Conservation (phyloP, 2,113 vertebrate species). For the Elephantulus edwardii region DNA sequence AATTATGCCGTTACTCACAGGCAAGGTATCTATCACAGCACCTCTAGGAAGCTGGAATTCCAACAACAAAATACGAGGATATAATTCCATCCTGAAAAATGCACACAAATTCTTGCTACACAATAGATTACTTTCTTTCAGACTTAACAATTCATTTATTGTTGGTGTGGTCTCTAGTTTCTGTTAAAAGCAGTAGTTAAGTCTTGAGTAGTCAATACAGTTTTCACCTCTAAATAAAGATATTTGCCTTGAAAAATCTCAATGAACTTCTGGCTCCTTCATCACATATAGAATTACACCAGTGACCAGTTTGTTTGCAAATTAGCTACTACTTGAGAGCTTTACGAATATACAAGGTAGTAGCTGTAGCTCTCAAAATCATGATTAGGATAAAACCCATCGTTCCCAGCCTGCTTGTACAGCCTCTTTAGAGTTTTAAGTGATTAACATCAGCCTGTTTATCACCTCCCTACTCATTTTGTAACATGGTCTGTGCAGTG, state of each 20-base stretch:
- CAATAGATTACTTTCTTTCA: neutral
- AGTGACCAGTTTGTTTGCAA: neutral
- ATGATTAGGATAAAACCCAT: neutral
- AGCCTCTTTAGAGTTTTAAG: neutral
- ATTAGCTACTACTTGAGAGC: neutral
- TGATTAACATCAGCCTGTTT: neutral
- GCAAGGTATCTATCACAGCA: too few relatives aligned
- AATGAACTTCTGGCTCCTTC: neutral
- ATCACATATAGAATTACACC: neutral
- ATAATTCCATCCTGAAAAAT: neutral
- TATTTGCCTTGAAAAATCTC: neutral
- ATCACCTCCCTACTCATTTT: neutral
- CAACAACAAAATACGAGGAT: too few relatives aligned
- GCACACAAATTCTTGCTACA: neutral
- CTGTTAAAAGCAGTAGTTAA: fast-evolving
- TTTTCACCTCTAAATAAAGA: neutral
- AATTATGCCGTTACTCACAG: too few relatives aligned
- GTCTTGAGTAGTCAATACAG: fast-evolving
- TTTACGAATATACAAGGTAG: neutral
- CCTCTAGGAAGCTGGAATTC: too few relatives aligned
- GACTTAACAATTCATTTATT: too few relatives aligned
- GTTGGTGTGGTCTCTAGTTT: fast-evolving
- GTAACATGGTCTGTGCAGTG: constrained; percentile 21
- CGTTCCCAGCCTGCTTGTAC: neutral
- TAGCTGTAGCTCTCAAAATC: neutral